Evolutionary conservation across 2,888 invertebrate species (phyloP), one percentile per base, ranked within the genome.

Genomic region (Dasysyrphus albostriatus): DNA sequence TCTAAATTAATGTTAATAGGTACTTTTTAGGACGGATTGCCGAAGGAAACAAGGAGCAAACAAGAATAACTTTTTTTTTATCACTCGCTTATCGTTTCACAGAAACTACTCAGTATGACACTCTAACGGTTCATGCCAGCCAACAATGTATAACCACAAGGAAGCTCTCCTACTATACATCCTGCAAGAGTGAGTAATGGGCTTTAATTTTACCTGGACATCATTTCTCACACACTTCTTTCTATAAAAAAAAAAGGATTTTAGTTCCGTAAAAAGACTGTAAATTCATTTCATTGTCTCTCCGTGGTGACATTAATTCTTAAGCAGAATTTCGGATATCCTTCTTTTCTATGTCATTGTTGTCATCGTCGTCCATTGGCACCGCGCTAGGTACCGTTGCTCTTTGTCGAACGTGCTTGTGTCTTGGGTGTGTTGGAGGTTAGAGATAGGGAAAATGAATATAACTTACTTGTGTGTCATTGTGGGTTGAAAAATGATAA

Each of bases 151-250:
- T 10, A 32, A 56, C 56, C 34, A 37, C 34, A 58, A 58, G 58
- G 56, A 58, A 47, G 19, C 2, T 32, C 32, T 5, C 32, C 5
- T 7, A 5, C 32, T 7, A 7, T 32, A 7, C 59, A n/a, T 47
- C 12, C 12, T 37, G 39, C 39, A 51, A 69, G 61, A 78, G 61
- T 78, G 58, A 58, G 16, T 58, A 83, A 83, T 83, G 73, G 54
- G 14, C 44, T 56, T 78, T 74, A 74, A 83, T 83, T 78, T 74
- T 67, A 78, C 73, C 83, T 83, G 79, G 73, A 73, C 78, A 44
- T 58, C 65, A 32, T 65, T 44, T 65, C 16, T 65, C 65, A 47
- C 47, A 65, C 47, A 24, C n/a, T 47, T 47, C 16, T 24, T 29
- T 29, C 2, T 49, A 10, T 1, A n/a, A 2, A 29, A 54, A 54